A percentile compares a stretch with the other conserved stretches of the same genome.
Conservation (phyloP, 30 jellyfish, hydroid and myxozoan genomes). For the Clytia hemisphaerica region DNA sequence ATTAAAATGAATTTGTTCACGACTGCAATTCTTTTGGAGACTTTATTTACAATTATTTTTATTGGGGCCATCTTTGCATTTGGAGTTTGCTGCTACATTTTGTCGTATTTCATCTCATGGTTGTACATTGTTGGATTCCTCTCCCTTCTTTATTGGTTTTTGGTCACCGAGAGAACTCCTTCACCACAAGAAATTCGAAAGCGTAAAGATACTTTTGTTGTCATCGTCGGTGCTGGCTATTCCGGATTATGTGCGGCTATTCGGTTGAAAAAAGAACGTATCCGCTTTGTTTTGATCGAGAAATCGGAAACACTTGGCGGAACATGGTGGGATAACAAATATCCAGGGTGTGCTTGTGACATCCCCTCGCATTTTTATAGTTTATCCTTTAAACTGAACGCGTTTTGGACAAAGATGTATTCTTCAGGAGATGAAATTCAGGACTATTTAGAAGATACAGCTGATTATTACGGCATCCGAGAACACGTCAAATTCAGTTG, state of each 20-base stretch:
- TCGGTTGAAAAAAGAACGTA: neutral
- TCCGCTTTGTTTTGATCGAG: neutral
- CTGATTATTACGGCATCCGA: neutral
- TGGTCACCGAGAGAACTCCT: neutral
- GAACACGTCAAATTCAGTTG: neutral
- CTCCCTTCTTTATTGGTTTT: neutral
- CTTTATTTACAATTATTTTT: too few relatives aligned
- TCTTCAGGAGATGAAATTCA: neutral
- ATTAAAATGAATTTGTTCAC: too few relatives aligned
- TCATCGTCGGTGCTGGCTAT: neutral
- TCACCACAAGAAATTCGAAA: neutral
- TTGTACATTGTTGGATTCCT: too few relatives aligned
- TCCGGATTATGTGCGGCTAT: slow-evolving; percentile 1
- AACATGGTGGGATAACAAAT: neutral
- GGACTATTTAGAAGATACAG: neutral
- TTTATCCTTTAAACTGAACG: neutral
- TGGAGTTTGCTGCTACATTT: too few relatives aligned
- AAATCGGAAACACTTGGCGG: neutral
- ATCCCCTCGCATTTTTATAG: neutral
- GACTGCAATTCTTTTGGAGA: too few relatives aligned
- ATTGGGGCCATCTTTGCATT: too few relatives aligned
- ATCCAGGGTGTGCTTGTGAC: slow-evolving; percentile 7
- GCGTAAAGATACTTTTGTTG: neutral
- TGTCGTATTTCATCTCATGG: too few relatives aligned
- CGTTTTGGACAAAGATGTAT: neutral